Evolutionary conservation across 2,113 vertebrate genomes (phyloP), one percentile per base, ranked within the genome.

Genomic region (Microcebus tavaratra): DNA sequence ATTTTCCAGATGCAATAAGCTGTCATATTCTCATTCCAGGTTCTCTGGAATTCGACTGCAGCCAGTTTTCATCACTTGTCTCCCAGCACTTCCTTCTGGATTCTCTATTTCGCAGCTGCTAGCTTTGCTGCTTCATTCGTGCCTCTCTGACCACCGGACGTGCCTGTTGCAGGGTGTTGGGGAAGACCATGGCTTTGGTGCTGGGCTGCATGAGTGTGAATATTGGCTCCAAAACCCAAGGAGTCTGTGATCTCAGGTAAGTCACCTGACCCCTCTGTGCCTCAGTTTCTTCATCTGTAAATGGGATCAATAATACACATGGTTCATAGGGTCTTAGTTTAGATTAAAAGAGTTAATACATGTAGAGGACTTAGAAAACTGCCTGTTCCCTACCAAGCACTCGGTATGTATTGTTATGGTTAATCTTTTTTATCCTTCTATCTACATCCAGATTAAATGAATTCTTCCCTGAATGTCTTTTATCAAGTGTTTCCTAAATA

Each of bases 1-100:
- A n/a, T 90, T 93, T 96, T 95, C 45, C 50, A 83, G 82, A 82
- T 70, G 39, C 61, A 80, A 50, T 53, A 50, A 93, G n/a, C 65
- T 55, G 15, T 89, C 27, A 15, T 55, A 45, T 50, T 84, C n/a
- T 93, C 36, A 86, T 72, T 85, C 18, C 73, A 67, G 21, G 8
- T 34, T 75, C 36, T 63, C 53, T 45, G 65, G 78, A 48, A 73
- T 87, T 94, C 91, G 27, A 14, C 10, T 81, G 42, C 8, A 67
- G 57, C 20, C 20, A 79, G 5, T 89, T 94, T 65, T 80, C 50
- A 27, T 73, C 67, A 29, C 6, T 31, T 39, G 2, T 50, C n/a
- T 87, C 39, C 61, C 34, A 67, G 36, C 5, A 21, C 36, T 83
- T 50, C 42, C 23, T 34, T 76, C 50, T 39, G 18, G 20, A 59